phyloP scores from a whole-genome alignment of 2,888 invertebrate species.

The Busseola fusca region DNA sequence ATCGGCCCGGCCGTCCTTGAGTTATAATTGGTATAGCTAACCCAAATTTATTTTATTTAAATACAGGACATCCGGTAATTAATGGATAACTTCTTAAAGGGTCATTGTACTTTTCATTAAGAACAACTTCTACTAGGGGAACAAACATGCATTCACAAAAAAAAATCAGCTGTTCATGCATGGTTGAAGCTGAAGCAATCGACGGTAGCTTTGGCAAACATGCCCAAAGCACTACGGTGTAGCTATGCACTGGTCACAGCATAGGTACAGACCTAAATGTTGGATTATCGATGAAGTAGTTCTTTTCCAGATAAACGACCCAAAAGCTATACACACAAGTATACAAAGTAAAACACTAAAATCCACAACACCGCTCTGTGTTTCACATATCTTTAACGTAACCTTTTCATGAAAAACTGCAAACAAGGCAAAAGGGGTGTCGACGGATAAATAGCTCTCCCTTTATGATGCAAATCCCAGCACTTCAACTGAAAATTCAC shows the following conservation, averaged over 20 bases:
- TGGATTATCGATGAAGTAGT: neutral
- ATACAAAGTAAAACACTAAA: conserved; percentile 27
- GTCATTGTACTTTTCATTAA: too few relatives aligned
- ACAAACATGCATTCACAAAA: too few relatives aligned
- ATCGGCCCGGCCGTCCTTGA: too few relatives aligned
- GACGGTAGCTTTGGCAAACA: neutral
- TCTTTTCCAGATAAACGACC: neutral
- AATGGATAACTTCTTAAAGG: too few relatives aligned
- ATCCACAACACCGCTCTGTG: conserved; percentile 29
- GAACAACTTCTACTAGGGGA: too few relatives aligned
- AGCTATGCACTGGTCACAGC: neutral
- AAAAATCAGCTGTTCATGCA: neutral
- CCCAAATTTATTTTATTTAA: too few relatives aligned
- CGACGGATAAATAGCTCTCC: conserved; percentile 57
- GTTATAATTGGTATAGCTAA: too few relatives aligned
- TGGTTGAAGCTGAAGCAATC: neutral
- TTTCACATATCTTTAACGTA: conserved; percentile 54
- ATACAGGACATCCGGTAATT: too few relatives aligned
- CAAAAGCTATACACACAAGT: conserved; percentile 14
- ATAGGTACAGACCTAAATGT: neutral
- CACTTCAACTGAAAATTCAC: conserved; percentile 68
- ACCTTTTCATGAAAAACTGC: conserved; percentile 64
- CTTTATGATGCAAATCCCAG: conserved; percentile 70
- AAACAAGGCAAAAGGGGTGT: conserved; percentile 53
- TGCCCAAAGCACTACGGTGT: neutral